Conservation (phyloP, 2,797 vertebrate genomes). For the Babyrousa celebensis region DNA sequence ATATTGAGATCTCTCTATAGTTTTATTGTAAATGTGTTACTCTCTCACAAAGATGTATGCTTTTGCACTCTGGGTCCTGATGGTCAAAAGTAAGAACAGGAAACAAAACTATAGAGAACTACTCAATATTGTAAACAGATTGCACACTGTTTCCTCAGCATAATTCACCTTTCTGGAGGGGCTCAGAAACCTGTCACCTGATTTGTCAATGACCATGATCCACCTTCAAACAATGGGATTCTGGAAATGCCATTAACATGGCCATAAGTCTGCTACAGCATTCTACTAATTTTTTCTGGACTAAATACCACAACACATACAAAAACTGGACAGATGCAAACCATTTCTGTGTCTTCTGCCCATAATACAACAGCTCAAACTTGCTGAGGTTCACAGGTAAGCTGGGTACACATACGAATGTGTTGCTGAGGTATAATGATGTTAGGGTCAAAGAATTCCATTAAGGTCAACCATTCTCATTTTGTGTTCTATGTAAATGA, state of each 20-base stretch:
- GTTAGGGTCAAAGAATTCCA: background rate
- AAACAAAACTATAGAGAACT: constrained; percentile 69
- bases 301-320: background rate
- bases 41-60: background rate
- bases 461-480: background rate
- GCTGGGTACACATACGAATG: background rate
- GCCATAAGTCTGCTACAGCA: background rate
- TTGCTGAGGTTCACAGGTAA: background rate
- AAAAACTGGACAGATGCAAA: background rate
- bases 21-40: constrained; percentile 8
- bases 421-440: background rate
- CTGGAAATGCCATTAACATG: no score
- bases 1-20: constrained; percentile 60
- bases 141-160: constrained; percentile 61
- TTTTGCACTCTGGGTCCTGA: constrained; percentile 46
- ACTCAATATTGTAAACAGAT: constrained; percentile 73
- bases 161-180: background rate
- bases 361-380: background rate
- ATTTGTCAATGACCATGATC: background rate
- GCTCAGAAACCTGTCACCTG: background rate
- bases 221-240: background rate
- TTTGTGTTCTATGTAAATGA: background rate
- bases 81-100: constrained; percentile 64
- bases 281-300: background rate
- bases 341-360: background rate